A percentile compares a stretch with the other conserved stretches of the same genome.
phyloP scores from a whole-genome alignment of 1,140 invertebrate genomes.

The Lordiphosa mommai region DNA sequence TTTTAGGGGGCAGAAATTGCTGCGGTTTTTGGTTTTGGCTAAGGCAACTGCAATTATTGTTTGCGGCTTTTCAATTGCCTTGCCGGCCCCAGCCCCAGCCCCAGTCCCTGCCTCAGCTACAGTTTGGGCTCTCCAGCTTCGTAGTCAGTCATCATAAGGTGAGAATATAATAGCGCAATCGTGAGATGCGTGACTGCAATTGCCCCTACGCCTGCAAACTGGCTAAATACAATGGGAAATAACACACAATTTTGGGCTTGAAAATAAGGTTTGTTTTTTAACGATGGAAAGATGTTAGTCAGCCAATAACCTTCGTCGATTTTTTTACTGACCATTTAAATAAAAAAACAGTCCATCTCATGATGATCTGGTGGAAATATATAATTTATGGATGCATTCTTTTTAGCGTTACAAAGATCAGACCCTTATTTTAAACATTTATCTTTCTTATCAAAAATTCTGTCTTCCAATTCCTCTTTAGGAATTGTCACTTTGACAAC shows the following conservation, averaged over 20 bases:
- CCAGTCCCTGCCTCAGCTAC: constrained; percentile 6
- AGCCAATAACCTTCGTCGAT: too few species aligned
- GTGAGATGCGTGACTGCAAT: constrained; percentile 77
- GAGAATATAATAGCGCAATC: constrained; percentile 76
- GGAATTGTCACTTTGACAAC: too few species aligned
- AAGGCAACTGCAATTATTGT: constrained; percentile 74
- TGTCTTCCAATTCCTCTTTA: too few species aligned
- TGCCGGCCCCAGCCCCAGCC: constrained; percentile 10
- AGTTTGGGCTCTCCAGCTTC: constrained; percentile 26
- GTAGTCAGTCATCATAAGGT: constrained; percentile 75
- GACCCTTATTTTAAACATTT: too few species aligned
- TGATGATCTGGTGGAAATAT: too few species aligned
- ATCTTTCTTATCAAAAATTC: too few species aligned
- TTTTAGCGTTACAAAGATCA: too few species aligned
- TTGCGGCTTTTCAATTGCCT: constrained; percentile 74
- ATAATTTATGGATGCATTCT: too few species aligned
- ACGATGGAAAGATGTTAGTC: too few species aligned
- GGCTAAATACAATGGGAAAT: constrained; percentile 32
- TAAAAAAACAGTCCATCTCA: too few species aligned
- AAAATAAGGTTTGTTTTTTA: too few species aligned
- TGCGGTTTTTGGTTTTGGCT: constrained; percentile 49
- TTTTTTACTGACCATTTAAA: too few species aligned
- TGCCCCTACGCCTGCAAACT: constrained; percentile 58
- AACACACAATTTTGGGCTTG: neutral
- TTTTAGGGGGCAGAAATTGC: constrained; percentile 54